These are phyloP conservation scores for Muschampia plurimacula DNA, from an alignment of 2,888 invertebrate genomes.

Conservation along the genomic window DNA sequence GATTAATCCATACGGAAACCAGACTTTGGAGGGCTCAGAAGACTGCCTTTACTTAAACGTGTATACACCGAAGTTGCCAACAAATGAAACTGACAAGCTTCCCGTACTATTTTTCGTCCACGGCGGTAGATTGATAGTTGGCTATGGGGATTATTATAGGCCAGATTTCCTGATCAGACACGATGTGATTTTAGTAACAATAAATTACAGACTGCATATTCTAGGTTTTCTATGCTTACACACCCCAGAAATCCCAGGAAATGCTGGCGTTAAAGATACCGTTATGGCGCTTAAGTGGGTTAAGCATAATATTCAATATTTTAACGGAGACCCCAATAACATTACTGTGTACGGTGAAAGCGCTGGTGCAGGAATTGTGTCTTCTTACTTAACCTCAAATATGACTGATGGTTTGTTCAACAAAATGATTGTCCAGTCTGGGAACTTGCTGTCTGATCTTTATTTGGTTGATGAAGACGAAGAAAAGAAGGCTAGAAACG, in stretches of 20 bases:
- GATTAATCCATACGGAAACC: conserved; percentile 70
- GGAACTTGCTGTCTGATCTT: conserved; percentile 63
- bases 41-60: conserved; percentile 90
- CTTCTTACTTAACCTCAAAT: conserved; percentile 61
- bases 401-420: conserved; percentile 64
- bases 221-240: conserved; percentile 72
- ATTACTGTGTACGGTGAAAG: conserved; percentile 74
- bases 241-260: conserved; percentile 72
- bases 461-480: conserved; percentile 64
- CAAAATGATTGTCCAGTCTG: conserved; percentile 70
- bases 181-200: conserved; percentile 70
- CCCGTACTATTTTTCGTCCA: conserved; percentile 86
- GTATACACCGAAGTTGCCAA: conserved; percentile 85
- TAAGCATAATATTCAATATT: conserved; percentile 62
- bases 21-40: conserved; percentile 82
- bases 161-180: conserved; percentile 71
- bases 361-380: conserved; percentile 63
- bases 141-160: conserved; percentile 79
- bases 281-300: conserved; percentile 74
- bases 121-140: conserved; percentile 83
- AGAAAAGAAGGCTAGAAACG: conserved; percentile 58
- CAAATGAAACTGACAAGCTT: conserved; percentile 59
- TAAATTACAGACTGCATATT: conserved; percentile 71
- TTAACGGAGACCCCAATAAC: conserved; percentile 69
- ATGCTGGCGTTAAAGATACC: conserved; percentile 71